phyloP scores from a whole-genome alignment of 2,888 invertebrate genomes.

The Leucania comma region DNA sequence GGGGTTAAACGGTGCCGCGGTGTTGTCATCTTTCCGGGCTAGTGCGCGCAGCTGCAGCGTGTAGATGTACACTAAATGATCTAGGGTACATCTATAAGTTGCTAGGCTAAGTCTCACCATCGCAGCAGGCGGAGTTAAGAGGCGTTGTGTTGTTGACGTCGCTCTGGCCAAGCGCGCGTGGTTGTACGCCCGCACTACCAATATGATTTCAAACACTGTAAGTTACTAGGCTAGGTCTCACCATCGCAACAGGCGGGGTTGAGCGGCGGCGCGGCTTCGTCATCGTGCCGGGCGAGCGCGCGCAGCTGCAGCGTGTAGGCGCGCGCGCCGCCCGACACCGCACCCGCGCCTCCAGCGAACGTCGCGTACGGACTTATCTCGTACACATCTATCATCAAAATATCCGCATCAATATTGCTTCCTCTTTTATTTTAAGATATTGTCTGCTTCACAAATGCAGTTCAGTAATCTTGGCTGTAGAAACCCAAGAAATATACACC shows the following conservation, averaged over 20 bases:
- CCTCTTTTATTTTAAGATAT: not conserved
- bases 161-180: constrained; percentile 84
- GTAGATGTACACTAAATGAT: too few relatives aligned
- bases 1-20: constrained; percentile 83
- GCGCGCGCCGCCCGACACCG: constrained; percentile 76
- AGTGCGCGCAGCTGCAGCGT: constrained; percentile 77
- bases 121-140: constrained; percentile 78
- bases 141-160: constrained; percentile 88
- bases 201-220: not conserved
- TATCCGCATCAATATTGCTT: not conserved
- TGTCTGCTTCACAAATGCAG: not conserved
- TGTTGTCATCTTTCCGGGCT: constrained; percentile 86
- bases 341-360: constrained; percentile 88
- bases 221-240: constrained; percentile 52
- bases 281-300: constrained; percentile 85
- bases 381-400: constrained; percentile 89
- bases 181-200: too few relatives aligned
- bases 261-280: constrained; percentile 85
- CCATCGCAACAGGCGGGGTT: constrained; percentile 83
- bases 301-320: constrained; percentile 87
- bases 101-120: constrained; percentile 71
- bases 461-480: not conserved
- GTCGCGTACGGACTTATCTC: constrained; percentile 93
- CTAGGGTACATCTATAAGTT: not conserved
- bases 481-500: too few relatives aligned